A percentile compares a stretch with the other conserved stretches of the same genome.
Conservation (phyloP, 2,888 invertebrate genomes). For the Cerastis rubricosa region DNA sequence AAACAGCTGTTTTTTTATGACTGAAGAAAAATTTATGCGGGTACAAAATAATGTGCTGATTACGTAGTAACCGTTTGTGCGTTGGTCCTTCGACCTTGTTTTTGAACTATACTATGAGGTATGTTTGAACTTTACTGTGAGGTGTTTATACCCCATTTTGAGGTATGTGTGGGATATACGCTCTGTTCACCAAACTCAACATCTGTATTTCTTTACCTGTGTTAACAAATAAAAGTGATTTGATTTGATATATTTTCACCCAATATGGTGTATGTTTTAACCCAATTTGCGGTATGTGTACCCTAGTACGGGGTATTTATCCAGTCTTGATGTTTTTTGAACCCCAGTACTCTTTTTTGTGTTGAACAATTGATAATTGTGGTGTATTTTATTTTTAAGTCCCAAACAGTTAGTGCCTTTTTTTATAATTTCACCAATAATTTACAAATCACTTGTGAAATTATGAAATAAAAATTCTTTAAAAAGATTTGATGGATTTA, state of each 20-base stretch:
- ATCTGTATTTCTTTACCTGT: too few relatives aligned
- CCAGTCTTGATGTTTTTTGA: not conserved
- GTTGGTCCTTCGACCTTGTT: too few relatives aligned
- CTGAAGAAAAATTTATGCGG: too few relatives aligned
- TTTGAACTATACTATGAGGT: not conserved
- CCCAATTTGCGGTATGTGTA: too few relatives aligned
- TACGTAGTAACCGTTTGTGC: too few relatives aligned
- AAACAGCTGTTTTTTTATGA: too few relatives aligned
- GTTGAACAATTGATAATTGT: not conserved
- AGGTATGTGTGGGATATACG: not conserved
- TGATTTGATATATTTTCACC: too few relatives aligned
- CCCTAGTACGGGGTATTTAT: not conserved
- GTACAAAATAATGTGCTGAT: too few relatives aligned
- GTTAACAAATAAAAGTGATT: too few relatives aligned
- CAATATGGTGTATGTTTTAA: not conserved
- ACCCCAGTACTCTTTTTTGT: not conserved
- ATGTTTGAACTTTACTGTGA: not conserved
- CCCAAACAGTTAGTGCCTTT: slow-evolving; percentile 1
- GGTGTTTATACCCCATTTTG: not conserved
- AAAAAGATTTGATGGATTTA: not conserved
- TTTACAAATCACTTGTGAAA: not conserved
- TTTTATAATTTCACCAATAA: slow-evolving; percentile 5
- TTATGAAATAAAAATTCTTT: not conserved
- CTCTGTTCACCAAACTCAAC: too few relatives aligned
- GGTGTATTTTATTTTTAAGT: not conserved